Conservation (phyloP, 2,797 vertebrate species). For the Enteromius radiatus region DNA sequence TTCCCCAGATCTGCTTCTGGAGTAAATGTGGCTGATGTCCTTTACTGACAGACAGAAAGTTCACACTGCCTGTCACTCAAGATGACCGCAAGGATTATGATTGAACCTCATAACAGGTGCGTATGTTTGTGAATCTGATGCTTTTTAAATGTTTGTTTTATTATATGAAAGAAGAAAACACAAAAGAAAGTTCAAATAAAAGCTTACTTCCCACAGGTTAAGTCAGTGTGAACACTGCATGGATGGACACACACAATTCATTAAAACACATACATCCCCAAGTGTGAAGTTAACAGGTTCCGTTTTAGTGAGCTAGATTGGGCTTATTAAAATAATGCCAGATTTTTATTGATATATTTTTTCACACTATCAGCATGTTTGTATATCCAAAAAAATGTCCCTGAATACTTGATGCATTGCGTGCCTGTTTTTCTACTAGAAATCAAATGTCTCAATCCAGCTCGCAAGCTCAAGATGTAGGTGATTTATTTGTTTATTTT, state of each 20-base stretch:
- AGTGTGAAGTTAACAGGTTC: neutral
- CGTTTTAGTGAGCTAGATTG: neutral
- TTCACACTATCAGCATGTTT: conserved; percentile 6
- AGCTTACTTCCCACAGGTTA: neutral
- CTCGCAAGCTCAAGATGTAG: neutral
- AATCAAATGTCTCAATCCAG: neutral
- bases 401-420: neutral
- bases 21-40: conserved; percentile 35
- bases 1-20: neutral
- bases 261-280: neutral
- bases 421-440: neutral
- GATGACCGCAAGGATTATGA: neutral
- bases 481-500: neutral
- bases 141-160: neutral
- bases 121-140: neutral
- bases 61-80: neutral
- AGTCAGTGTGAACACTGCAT: neutral
- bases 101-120: neutral
- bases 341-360: neutral
- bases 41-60: conserved; percentile 19
- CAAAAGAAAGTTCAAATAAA: neutral
- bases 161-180: neutral
- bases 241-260: neutral
- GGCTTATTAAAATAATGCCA: neutral
- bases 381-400: neutral